phyloP scores from a whole-genome alignment of 2,113 vertebrate genomes.

The Lota lota region DNA sequence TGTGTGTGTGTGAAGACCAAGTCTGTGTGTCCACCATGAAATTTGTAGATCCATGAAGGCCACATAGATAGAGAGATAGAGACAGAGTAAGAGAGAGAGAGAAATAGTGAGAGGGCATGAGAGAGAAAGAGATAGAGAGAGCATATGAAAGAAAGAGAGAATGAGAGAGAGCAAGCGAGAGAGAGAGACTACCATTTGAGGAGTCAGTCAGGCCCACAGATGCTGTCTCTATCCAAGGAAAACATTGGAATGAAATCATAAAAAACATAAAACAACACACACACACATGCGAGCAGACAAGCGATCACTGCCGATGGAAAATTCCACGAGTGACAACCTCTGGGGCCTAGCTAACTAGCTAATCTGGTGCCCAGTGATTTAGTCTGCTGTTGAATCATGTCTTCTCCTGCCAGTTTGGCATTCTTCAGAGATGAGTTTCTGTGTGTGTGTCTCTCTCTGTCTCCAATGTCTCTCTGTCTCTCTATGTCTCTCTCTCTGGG shows the following conservation, averaged over 20 bases:
- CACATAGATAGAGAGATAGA: slow-evolving; percentile 15
- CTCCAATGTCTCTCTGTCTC: too few species aligned
- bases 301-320: slow-evolving; percentile 54
- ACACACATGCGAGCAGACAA: slow-evolving; percentile 24
- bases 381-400: slow-evolving; percentile 69
- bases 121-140: slow-evolving; percentile 28
- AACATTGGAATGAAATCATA: slow-evolving; percentile 33
- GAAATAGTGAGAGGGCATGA: slow-evolving; percentile 23
- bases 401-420: slow-evolving; percentile 69
- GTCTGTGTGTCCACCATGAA: background rate
- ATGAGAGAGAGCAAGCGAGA: slow-evolving; percentile 19
- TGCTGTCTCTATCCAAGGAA: slow-evolving; percentile 25
- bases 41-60: background rate
- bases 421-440: slow-evolving; percentile 67
- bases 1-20: slow-evolving; percentile 6
- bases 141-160: background rate
- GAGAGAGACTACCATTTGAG: slow-evolving; percentile 49
- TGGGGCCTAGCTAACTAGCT: slow-evolving; percentile 57
- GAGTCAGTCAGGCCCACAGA: slow-evolving; percentile 51
- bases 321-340: slow-evolving; percentile 68
- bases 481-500: too few species aligned
- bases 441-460: too few species aligned
- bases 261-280: slow-evolving; percentile 26
- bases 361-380: slow-evolving; percentile 70
- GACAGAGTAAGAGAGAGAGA: slow-evolving; percentile 21